Evolutionary conservation across 1,140 invertebrate species (phyloP), one percentile per base, ranked within the genome.

Genomic region (Drosophila pseudoananassae): DNA sequence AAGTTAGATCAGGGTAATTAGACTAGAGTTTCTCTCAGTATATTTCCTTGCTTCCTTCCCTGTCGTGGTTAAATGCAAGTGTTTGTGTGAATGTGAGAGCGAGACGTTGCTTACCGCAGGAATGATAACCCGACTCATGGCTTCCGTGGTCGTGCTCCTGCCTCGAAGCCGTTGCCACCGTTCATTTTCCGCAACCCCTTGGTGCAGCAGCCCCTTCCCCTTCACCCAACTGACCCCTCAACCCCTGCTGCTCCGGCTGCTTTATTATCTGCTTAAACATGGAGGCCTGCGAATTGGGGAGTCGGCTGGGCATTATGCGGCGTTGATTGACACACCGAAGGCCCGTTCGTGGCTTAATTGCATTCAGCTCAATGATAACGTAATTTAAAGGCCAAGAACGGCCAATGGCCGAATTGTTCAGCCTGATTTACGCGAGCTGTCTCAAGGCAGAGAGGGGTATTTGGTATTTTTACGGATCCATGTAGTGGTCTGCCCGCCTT

Each of bases 261-360:
- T 87, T 87, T 87, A 88, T 88, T 87, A 87, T 87, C 83, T 87
- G 75, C 83, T 87, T 87, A 87, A 88, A 88, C 78, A 83, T 88
- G 78, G 82, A 78, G 78, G 63, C 56, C 60, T 65, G 45, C 59
- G 61, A 65, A 52, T 69, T 14, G 25, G 25, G 15, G 52, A 36
- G 53, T 12, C 58, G 60, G 63, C 58, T 53, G 63, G 75, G 70
- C 66, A 78, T 78, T 73, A 87, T 88, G 64, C 68, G 78, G 71
- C 75, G 71, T 81, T 87, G 83, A 87, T 88, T 87, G 83, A 87
- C 83, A 87, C 78, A 83, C 83, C 78, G 83, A 78, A 72, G 70
- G 75, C 83, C 63, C 80, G 76, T 76, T 36, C 83, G 84, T 68
- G 75, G 65, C 78, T 87, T 87, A 87, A 87, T 87, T 87, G 78